Conservation (phyloP, 2,888 invertebrate species). For the Phragmatobia fuliginosa region DNA sequence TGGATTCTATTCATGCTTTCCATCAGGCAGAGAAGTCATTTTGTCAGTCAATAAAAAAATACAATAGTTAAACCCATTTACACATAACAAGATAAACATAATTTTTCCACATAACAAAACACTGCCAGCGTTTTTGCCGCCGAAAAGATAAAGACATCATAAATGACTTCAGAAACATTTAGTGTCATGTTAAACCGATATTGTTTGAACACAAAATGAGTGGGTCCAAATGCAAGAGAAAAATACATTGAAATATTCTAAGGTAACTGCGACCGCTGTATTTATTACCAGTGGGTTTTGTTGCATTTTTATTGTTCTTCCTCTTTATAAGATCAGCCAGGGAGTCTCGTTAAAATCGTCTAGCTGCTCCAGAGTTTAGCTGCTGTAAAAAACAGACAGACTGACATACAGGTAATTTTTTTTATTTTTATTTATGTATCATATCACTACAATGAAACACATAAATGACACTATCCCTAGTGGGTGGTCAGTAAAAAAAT, state of each 20-base stretch:
- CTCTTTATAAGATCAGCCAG: too few relatives aligned
- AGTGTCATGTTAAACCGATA: background rate
- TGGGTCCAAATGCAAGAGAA: background rate
- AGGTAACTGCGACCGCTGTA: too few relatives aligned
- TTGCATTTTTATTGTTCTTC: too few relatives aligned
- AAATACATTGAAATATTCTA: too few relatives aligned
- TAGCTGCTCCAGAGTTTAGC: too few relatives aligned
- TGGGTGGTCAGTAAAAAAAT: conserved; percentile 59
- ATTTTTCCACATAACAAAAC: background rate
- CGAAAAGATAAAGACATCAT: background rate
- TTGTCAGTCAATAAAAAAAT: background rate
- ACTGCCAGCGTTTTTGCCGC: background rate
- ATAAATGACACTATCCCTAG: conserved; percentile 20
- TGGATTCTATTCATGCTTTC: too few relatives aligned
- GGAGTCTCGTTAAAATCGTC: too few relatives aligned
- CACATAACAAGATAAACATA: background rate
- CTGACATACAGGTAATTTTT: too few relatives aligned
- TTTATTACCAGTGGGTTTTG: too few relatives aligned
- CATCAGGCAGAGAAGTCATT: too few relatives aligned
- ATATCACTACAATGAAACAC: conserved; percentile 28
- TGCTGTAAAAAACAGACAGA: too few relatives aligned
- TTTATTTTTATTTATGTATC: too few relatives aligned
- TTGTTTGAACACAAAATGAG: background rate
- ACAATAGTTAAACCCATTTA: background rate
- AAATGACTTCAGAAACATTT: background rate